Percentiles rank a stretch among this genome's conserved stretches.
phyloP scores from a whole-genome alignment of 2,113 vertebrate genomes.

The Psephotus haematonotus region DNA sequence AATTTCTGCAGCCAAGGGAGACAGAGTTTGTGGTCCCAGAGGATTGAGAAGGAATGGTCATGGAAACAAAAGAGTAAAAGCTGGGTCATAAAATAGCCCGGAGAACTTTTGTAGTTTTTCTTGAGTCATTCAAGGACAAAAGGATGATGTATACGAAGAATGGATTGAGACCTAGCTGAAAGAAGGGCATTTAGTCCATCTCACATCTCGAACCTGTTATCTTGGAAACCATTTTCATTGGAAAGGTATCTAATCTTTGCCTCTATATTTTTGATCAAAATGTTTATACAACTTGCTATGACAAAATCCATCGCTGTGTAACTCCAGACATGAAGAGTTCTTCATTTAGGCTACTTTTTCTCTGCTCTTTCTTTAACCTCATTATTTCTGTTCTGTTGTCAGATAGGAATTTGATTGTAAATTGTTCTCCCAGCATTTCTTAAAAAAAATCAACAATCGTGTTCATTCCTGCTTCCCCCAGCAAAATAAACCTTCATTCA shows the following conservation, averaged over 20 bases:
- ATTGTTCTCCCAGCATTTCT: not conserved
- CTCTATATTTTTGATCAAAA: not conserved
- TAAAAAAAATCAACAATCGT: not conserved
- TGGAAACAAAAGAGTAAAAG: slow-evolving; percentile 28
- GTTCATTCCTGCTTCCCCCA: not conserved
- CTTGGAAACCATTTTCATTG: not conserved
- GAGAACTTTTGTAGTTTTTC: not conserved
- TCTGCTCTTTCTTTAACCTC: not conserved
- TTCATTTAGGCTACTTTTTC: not conserved
- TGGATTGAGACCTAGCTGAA: not conserved
- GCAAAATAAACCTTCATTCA: not conserved
- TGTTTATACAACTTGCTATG: not conserved
- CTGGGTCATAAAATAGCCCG: slow-evolving; percentile 2
- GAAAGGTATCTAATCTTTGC: not conserved
- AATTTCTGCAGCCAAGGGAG: not conserved
- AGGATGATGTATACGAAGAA: not conserved
- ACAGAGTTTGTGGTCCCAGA: not conserved
- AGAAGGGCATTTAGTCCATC: not conserved
- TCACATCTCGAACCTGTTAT: not conserved
- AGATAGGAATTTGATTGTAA: not conserved
- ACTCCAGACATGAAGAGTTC: not conserved
- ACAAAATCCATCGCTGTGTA: not conserved
- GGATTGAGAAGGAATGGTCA: not conserved
- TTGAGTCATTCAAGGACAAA: not conserved
- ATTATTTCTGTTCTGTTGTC: not conserved